Conservation (phyloP, 2,113 vertebrate genomes). For the Monopterus albus region DNA sequence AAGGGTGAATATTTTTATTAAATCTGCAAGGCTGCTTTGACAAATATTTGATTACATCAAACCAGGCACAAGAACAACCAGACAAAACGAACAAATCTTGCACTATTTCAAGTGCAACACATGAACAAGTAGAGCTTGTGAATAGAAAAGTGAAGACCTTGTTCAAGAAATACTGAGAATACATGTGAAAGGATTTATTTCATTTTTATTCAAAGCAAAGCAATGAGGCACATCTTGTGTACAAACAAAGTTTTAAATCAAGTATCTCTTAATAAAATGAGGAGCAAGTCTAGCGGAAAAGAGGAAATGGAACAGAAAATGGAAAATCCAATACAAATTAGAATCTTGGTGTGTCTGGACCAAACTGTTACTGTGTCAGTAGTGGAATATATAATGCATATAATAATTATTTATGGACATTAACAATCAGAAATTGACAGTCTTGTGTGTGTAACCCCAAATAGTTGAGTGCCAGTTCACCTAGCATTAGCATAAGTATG, state of each 20-base stretch:
- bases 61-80: background rate
- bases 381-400: background rate
- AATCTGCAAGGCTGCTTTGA: conserved; percentile 31
- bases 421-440: too few species aligned
- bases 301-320: conserved; percentile 52
- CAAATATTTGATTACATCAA: conserved; percentile 33
- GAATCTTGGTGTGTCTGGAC: conserved; percentile 10
- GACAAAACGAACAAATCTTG: conserved; percentile 35
- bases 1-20: conserved; percentile 37
- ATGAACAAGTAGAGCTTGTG: background rate
- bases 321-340: conserved; percentile 36
- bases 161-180: background rate
- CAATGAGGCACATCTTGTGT: conserved; percentile 12
- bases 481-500: conserved; percentile 26
- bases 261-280: conserved; percentile 20
- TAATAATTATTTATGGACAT: background rate
- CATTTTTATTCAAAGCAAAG: conserved; percentile 24
- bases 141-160: conserved; percentile 20
- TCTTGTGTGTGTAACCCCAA: too few species aligned
- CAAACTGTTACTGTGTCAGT: conserved; percentile 6
- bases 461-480: conserved; percentile 4
- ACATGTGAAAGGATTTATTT: background rate
- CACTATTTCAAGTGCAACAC: too few species aligned
- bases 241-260: conserved; percentile 33
- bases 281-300: conserved; percentile 34